A percentile compares a stretch with the other conserved stretches of the same genome.
These are phyloP conservation scores for Coracopsis vasa DNA, from an alignment of 2,113 vertebrate species.

Conservation along the genomic window DNA sequence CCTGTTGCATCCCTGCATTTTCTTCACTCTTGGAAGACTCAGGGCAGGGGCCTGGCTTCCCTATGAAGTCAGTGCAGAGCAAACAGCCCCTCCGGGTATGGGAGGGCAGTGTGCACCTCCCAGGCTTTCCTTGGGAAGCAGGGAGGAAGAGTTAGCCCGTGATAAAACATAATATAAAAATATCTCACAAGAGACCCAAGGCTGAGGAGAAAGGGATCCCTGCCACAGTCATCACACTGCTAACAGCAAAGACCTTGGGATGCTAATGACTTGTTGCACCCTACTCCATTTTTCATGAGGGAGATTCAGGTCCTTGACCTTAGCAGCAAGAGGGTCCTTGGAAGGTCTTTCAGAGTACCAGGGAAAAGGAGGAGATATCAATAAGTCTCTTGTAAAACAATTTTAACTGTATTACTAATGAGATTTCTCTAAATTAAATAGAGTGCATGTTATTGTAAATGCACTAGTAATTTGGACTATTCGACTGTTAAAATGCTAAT, in stretches of 20 bases:
- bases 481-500: background rate
- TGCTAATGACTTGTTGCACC: background rate
- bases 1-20: background rate
- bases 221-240: background rate
- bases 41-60: background rate
- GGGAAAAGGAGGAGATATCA: background rate
- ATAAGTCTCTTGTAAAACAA: background rate
- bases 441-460: background rate
- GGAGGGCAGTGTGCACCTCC: background rate
- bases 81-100: background rate
- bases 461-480: background rate
- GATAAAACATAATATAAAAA: background rate
- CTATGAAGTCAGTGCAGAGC: background rate
- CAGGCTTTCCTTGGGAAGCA: background rate
- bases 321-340: background rate
- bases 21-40: rapidly evolving
- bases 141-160: background rate
- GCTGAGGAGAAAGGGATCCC: background rate
- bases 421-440: background rate
- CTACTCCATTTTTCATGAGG: background rate
- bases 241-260: background rate
- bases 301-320: background rate
- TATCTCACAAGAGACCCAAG: background rate
- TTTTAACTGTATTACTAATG: background rate
- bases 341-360: background rate